Evolutionary conservation across 2,888 invertebrate species (phyloP), one percentile per base, ranked within the genome.

Genomic region (Dorcus hopei): DNA sequence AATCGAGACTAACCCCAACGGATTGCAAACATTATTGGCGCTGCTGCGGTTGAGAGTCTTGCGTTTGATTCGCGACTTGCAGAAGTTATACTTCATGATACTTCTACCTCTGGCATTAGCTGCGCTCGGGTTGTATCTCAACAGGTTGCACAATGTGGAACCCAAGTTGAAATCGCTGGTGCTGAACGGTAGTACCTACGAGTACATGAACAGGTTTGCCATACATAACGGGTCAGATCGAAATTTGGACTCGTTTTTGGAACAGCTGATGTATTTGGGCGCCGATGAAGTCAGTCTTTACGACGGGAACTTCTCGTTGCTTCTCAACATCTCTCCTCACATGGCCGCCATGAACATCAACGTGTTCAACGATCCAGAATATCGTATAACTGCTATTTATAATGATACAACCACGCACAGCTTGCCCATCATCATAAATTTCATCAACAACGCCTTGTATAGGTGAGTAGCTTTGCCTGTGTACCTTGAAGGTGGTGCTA

Each of bases 371-470:
- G 72, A 78, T 52, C 81, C 83, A 0, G 82, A 81, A 58, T 82
- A 85, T 54, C 83, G 82, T 61, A 78, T 88, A 16, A 84, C 85
- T 65, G 80, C 87, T 41, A 83, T 87, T 62, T 90, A 90, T 77
- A 93, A 93, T 73, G 90, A 90, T 71, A 90, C 92, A 0, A 87
- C 85, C 69, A 85, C 89, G 50, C 93, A 93, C 74, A 87, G 90
- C 61, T 79, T 93, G 67, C 92, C 93, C 3, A 86, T 91, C 60
- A 80, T 90, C 42, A 77, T 90, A 49, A 91, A 90, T 76, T 78
- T 89, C 54, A 79, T 91, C 66, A 87, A 86, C 67, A 90, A 91
- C 74, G 84, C 85, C 52, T 80, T 89, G 65, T 86, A 87, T 73
- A 86, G 85, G 89, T 89, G 26, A 33, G 11, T 39, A 1, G 1